Conservation (phyloP, 1,140 invertebrate species). For the Orussus abietinus region DNA sequence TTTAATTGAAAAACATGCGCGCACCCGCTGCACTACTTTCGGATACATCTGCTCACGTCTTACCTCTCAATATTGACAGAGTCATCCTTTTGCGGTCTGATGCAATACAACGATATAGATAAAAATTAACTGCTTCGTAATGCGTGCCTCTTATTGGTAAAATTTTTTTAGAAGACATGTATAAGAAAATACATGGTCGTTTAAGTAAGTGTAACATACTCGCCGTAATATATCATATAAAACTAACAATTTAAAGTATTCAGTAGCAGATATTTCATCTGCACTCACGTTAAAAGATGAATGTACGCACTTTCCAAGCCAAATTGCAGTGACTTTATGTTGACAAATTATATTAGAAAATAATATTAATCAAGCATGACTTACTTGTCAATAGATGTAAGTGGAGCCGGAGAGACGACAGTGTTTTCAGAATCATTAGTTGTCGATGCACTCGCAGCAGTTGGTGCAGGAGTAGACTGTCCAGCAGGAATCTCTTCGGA, state of each 20-base stretch:
- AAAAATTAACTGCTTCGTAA: conserved; percentile 27
- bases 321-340: too few species aligned
- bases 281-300: too few species aligned
- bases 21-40: conserved; percentile 2
- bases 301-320: too few species aligned
- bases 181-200: too few species aligned
- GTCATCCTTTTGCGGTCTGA: conserved; percentile 45
- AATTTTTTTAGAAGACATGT: conserved; percentile 2
- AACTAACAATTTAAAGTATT: too few species aligned
- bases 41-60: conserved; percentile 23
- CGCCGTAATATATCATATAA: too few species aligned
- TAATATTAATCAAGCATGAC: too few species aligned
- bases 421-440: conserved; percentile 47
- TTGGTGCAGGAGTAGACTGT: conserved; percentile 50
- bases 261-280: too few species aligned
- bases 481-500: conserved; percentile 74
- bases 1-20: conserved; percentile 7
- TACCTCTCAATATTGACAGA: conserved; percentile 49
- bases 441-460: conserved; percentile 34
- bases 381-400: conserved; percentile 58
- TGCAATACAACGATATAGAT: conserved; percentile 37
- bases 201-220: too few species aligned
- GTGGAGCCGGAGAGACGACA: conserved; percentile 40
- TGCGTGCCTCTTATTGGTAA: too few species aligned
- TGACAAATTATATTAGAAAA: too few species aligned